Percentiles rank a stretch among this genome's conserved stretches.
Evolutionary conservation across 2,113 vertebrate species (phyloP).

Genomic region (Python bivittatus): DNA sequence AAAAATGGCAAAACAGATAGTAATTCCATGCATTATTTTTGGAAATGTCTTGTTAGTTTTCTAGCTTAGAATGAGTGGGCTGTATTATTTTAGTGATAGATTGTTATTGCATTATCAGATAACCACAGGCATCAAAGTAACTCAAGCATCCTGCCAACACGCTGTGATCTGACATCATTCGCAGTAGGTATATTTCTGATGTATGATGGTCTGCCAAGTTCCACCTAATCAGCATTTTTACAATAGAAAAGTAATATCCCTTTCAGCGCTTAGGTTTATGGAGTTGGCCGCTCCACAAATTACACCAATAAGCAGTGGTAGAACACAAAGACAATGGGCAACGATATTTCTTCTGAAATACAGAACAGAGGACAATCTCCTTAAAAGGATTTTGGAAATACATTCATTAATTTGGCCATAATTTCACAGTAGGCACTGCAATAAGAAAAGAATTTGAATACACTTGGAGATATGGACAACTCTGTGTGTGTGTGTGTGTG

Average conservation of each 20-base stretch:
- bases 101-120: slow-evolving; percentile 16
- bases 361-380: not conserved
- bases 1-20: not conserved
- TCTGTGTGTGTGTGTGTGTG: not conserved
- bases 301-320: slow-evolving; percentile 2
- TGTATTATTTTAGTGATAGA: not conserved
- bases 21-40: not conserved
- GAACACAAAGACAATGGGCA: not conserved
- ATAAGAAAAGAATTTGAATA: not conserved
- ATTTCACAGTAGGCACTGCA: not conserved
- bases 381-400: not conserved
- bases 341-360: slow-evolving; percentile 1
- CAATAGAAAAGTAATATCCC: not conserved
- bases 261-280: slow-evolving; percentile 5
- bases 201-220: not conserved
- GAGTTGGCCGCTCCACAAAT: slow-evolving; percentile 2
- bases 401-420: not conserved
- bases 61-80: not conserved
- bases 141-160: slow-evolving; percentile 23
- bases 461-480: not conserved
- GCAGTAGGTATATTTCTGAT: not conserved
- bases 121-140: not conserved
- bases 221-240: slow-evolving; percentile 33
- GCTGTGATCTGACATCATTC: not conserved
- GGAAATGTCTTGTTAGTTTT: slow-evolving; percentile 15